Conservation (phyloP, 2,113 vertebrate genomes). For the Neomonachus schauinslandi region DNA sequence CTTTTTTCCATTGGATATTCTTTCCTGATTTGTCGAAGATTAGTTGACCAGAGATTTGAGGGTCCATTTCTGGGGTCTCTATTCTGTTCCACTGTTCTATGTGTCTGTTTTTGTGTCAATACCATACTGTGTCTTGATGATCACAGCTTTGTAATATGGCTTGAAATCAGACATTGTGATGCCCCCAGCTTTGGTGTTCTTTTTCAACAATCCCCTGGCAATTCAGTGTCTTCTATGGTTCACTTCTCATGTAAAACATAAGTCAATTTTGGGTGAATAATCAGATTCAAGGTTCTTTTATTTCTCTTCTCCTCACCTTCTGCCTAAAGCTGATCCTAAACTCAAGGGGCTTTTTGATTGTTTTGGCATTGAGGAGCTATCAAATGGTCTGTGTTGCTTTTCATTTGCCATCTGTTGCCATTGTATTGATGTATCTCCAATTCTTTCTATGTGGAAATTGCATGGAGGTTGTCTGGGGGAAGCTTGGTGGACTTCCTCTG, state of each 20-base stretch:
- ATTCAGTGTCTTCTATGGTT: too few relatives aligned
- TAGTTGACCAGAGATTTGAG: too few relatives aligned
- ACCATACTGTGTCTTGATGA: too few relatives aligned
- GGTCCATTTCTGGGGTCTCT: too few relatives aligned
- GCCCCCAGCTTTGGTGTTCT: too few relatives aligned
- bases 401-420: not conserved
- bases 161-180: too few relatives aligned
- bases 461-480: not conserved
- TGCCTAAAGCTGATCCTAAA: not conserved
- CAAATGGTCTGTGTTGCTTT: not conserved
- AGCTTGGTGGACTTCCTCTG: not conserved
- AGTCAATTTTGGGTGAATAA: not conserved
- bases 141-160: too few relatives aligned
- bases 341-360: not conserved
- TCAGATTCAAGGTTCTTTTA: not conserved
- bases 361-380: not conserved
- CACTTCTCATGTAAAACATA: not conserved
- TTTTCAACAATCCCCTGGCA: too few relatives aligned
- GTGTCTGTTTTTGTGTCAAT: too few relatives aligned
- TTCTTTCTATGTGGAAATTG: not conserved
- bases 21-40: too few relatives aligned
- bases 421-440: not conserved
- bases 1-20: too few relatives aligned
- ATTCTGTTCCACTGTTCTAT: too few relatives aligned
- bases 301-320: not conserved